These are phyloP conservation scores for Caenorhabditis sp. DNA, from an alignment of 2,888 invertebrate species.

Conservation along the genomic window DNA sequence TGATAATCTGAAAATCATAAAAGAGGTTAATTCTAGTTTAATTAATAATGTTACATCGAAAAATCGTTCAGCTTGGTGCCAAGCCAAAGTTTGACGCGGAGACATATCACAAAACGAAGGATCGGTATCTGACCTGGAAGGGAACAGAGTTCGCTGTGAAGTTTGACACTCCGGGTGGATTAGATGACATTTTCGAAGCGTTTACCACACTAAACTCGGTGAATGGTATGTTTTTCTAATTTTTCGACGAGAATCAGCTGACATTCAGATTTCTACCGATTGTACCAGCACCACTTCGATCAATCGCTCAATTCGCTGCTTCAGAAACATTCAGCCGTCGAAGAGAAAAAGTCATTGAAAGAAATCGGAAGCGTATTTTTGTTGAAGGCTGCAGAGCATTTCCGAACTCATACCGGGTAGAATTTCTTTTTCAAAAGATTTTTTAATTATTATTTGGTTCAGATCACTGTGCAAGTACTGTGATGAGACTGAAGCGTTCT, in stretches of 20 bases:
- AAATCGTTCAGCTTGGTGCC: conserved; percentile 36
- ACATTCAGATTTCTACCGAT: conserved; percentile 61
- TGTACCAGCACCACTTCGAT: conserved; percentile 64
- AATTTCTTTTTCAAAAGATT: not conserved
- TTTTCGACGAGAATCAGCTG: conserved; percentile 6
- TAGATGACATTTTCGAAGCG: conserved; percentile 62
- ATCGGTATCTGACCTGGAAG: conserved; percentile 65
- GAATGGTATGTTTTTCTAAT: conserved; percentile 17
- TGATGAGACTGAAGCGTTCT: conserved; percentile 54
- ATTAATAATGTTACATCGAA: not conserved
- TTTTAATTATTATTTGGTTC: not conserved
- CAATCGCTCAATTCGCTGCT: conserved; percentile 39
- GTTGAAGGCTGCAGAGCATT: conserved; percentile 43
- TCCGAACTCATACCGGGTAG: conserved; percentile 52
- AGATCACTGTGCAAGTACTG: conserved; percentile 62
- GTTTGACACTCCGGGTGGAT: conserved; percentile 44
- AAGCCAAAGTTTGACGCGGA: conserved; percentile 63
- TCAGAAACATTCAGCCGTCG: conserved; percentile 21
- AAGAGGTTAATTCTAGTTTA: conserved; percentile 19
- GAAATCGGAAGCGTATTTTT: conserved; percentile 47
- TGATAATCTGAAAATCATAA: conserved; percentile 59
- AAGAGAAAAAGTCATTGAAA: conserved; percentile 49
- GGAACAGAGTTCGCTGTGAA: conserved; percentile 66
- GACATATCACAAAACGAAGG: conserved; percentile 57
- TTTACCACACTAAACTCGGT: conserved; percentile 55